Conservation (phyloP, 2,797 vertebrate species). For the Clarias pachynema region DNA sequence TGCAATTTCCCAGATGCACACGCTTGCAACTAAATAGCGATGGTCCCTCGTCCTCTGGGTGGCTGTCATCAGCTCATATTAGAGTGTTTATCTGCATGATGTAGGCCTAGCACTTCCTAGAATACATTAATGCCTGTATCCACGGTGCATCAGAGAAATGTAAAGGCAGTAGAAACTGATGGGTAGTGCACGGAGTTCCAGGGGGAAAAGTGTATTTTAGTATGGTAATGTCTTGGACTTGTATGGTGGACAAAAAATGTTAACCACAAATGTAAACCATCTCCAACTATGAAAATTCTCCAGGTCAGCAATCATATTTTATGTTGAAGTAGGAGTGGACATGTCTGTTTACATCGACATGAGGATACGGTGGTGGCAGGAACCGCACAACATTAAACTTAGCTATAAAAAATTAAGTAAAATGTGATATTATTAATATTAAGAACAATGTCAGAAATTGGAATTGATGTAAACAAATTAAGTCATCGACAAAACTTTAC, state of each 20-base stretch:
- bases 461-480: no score
- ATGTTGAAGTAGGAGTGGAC: no score
- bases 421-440: no score
- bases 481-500: no score
- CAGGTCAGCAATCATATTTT: no score
- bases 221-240: not conserved
- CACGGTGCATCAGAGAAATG: not conserved
- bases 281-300: no score
- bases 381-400: not conserved
- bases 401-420: not conserved
- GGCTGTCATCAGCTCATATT: constrained; percentile 43
- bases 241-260: not conserved
- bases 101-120: not conserved
- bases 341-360: not conserved
- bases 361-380: not conserved
- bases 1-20: constrained; percentile 39
- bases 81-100: constrained; percentile 41
- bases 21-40: constrained; percentile 15
- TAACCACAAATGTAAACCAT: no score
- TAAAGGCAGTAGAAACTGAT: not conserved
- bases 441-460: no score
- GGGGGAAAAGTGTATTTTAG: not conserved
- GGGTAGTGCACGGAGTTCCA: not conserved
- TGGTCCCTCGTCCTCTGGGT: constrained; percentile 42
- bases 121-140: not conserved